A percentile compares a stretch with the other conserved stretches of the same genome.
These are phyloP conservation scores for Hippasteria phrygiana DNA, from an alignment of 53 echinoderm and acorn worm species.

Conservation along the genomic window DNA sequence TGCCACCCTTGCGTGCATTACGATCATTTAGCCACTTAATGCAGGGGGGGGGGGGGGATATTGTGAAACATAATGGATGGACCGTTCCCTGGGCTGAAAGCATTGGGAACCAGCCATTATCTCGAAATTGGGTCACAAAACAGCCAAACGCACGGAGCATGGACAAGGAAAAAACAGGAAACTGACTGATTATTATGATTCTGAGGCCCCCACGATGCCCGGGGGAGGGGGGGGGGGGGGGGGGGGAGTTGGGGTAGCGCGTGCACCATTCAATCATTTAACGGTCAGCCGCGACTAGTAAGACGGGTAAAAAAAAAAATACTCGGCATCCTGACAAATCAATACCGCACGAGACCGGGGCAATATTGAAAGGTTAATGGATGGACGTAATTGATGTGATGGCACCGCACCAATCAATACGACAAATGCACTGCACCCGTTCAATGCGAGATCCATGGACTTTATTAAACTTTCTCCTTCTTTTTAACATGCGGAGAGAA, in stretches of 20 bases:
- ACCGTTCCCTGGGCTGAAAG: conserved; percentile 27
- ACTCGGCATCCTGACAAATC: conserved; percentile 41
- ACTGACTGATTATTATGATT: conserved; percentile 58
- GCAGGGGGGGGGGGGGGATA: conserved; percentile 43
- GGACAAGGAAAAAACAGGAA: conserved; percentile 34
- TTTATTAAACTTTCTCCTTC: conserved; percentile 31
- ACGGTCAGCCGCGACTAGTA: conserved; percentile 17
- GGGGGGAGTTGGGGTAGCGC: conserved; percentile 18
- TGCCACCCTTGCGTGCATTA: neutral
- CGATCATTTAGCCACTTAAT: conserved; percentile 32
- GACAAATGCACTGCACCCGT: conserved; percentile 66
- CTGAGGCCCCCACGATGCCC: conserved; percentile 36
- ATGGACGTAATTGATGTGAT: conserved; percentile 73
- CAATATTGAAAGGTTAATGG: conserved; percentile 70
- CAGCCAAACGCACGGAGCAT: conserved; percentile 14
- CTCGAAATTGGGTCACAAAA: conserved; percentile 49
- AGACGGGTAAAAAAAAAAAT: conserved; percentile 6
- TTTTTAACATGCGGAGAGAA: conserved; percentile 1
- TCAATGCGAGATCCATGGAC: conserved; percentile 59
- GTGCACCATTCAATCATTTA: conserved; percentile 57
- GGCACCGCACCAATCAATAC: conserved; percentile 71
- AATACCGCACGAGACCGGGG: conserved; percentile 67
- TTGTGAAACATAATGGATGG: conserved; percentile 33
- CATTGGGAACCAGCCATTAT: conserved; percentile 16
- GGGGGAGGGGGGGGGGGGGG: too few relatives aligned